Evolutionary conservation across 2,113 vertebrate species (phyloP), one percentile per base, ranked within the genome.

Genomic region (Neotoma lepida): DNA sequence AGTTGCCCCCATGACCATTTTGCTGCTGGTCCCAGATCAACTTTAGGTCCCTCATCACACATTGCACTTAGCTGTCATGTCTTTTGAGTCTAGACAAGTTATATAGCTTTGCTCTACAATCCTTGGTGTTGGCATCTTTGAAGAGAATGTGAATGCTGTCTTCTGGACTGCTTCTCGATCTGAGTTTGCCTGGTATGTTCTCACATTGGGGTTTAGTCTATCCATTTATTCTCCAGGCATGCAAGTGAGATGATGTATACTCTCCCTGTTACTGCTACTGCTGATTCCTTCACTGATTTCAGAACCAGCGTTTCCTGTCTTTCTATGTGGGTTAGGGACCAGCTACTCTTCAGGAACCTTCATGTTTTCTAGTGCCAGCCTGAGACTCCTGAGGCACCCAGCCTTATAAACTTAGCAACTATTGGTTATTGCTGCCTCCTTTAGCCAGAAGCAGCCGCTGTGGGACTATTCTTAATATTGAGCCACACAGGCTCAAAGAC

Each of bases 1-100:
- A 80, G 54, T 88, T 58, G 78, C 49, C 28, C 71, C 82, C 64
- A 56, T 14, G 74, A 30, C 6, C 80, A 30, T 44, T 78, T 91
- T 88, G 86, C 49, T 92, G 10, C 30, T 74, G 41, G 49, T 49
- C 6, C 30, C 87, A 77, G 20, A 81, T 88, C 30, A 94, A 94
- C 84, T 74, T 68, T 44, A 74, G 24, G 5, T 70, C 46, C 13
- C 49, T 26, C 33, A 54, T 74, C 70, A 92, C 17, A 74, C 28
- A 44, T 56, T 89, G 35, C 9, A 49, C 73, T 93, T 78, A 68
- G 0, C 68, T 78, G 17, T 85, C 64, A 78, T 78, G 9, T 89
- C 12, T 39, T 71, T 93, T 91, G 56, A 73, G 73, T 84, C 17
- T 41, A 92, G 44, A 73, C 73, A 33, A 81, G 3, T 88, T 90